These are phyloP conservation scores for Lumbricus terrestris DNA, from an alignment of 2,888 invertebrate species.

Conservation along the genomic window DNA sequence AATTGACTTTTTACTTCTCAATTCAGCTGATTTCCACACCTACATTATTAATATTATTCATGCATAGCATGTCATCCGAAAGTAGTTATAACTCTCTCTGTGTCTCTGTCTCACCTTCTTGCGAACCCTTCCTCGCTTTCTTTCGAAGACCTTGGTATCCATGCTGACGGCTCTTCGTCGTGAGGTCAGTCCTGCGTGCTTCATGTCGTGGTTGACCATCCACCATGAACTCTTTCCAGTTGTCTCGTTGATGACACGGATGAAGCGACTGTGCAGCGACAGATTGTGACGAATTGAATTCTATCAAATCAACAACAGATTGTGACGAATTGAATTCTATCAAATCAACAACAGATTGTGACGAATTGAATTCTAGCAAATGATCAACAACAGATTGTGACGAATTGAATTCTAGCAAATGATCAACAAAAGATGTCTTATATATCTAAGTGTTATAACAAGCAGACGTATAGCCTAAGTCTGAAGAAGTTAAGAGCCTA, in stretches of 20 bases:
- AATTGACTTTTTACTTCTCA: no score
- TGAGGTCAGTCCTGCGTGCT: not conserved
- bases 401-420: not conserved
- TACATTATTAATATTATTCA: no score
- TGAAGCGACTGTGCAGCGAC: not conserved
- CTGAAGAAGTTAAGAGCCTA: no score
- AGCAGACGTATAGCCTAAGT: no score
- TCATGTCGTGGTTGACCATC: slow-evolving; percentile 3
- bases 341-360: not conserved
- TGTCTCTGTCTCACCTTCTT: not conserved
- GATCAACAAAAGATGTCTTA: no score
- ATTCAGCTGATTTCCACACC: not conserved
- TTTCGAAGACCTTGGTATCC: not conserved
- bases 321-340: not conserved
- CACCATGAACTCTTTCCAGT: not conserved
- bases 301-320: not conserved
- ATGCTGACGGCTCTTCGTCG: not conserved
- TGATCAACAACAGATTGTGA: not conserved
- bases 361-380: not conserved
- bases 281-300: not conserved
- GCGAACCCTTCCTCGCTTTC: not conserved
- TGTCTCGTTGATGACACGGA: not conserved
- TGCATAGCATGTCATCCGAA: no score
- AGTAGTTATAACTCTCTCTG: no score
- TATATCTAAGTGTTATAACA: no score